A percentile compares a stretch with the other conserved stretches of the same genome.
phyloP scores from a whole-genome alignment of 2,113 vertebrate genomes.

The Plecotus auritus region DNA sequence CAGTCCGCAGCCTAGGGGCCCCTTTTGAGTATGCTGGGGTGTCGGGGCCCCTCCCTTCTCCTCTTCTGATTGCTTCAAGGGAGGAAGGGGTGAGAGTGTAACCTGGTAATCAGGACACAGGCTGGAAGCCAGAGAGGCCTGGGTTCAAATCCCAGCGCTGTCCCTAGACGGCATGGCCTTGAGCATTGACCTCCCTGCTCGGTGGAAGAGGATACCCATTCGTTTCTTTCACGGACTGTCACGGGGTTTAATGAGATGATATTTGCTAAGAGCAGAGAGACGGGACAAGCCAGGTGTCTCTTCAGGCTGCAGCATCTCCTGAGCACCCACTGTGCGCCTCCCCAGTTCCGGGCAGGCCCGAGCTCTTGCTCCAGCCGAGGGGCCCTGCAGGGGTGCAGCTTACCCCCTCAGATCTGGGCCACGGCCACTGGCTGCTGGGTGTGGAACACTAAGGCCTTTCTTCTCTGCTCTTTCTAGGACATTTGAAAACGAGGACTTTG shows the following conservation, averaged over 20 bases:
- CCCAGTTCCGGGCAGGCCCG: accelerated
- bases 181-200: neutral
- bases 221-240: accelerated
- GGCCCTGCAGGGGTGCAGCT: too few relatives aligned
- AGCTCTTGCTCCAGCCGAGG: neutral
- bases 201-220: accelerated
- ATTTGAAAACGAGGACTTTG: conserved; percentile 81
- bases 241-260: accelerated
- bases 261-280: neutral
- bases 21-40: neutral
- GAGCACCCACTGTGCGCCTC: neutral
- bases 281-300: accelerated
- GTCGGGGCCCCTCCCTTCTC: too few relatives aligned
- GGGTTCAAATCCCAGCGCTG: neutral
- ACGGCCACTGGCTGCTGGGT: neutral
- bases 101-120: accelerated
- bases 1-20: accelerated
- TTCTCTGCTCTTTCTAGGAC: conserved; percentile 75
- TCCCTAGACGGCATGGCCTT: neutral
- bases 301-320: neutral
- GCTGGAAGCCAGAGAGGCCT: neutral
- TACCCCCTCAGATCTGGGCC: neutral
- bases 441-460: neutral
- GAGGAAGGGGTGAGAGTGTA: neutral
- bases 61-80: accelerated